Percentiles rank a stretch among this genome's conserved stretches.
phyloP scores from a whole-genome alignment of 1,140 invertebrate genomes.

The Halyomorpha halys region DNA sequence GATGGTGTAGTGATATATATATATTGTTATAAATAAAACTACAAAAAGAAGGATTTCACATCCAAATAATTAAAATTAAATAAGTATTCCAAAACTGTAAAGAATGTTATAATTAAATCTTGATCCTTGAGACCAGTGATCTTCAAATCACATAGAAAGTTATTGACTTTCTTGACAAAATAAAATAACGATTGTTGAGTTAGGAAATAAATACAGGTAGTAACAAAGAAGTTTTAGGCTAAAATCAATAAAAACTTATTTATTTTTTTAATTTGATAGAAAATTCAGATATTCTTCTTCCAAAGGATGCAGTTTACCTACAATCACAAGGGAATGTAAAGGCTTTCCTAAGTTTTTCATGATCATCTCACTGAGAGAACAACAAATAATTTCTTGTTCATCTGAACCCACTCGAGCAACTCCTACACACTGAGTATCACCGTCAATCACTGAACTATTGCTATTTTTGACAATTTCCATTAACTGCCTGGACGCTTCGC shows the following conservation, averaged over 20 bases:
- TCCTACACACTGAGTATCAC: constrained; percentile 62
- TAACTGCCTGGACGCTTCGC: constrained; percentile 74
- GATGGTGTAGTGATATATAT: too few species aligned
- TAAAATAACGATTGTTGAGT: too few species aligned
- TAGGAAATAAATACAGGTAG: too few species aligned
- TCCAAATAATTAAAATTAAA: too few species aligned
- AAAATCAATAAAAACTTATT: constrained; percentile 18
- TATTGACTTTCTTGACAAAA: too few species aligned
- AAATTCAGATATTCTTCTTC: constrained; percentile 73
- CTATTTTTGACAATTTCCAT: constrained; percentile 47
- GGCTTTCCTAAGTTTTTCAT: constrained; percentile 73
- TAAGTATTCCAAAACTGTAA: too few species aligned
- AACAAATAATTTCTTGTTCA: constrained; percentile 67
- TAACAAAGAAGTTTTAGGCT: neutral
- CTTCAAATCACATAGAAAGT: too few species aligned
- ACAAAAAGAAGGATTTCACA: too few species aligned
- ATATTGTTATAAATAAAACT: too few species aligned
- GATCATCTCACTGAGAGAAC: constrained; percentile 62
- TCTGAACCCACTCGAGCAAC: constrained; percentile 80
- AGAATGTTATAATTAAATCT: too few species aligned
- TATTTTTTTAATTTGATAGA: constrained; percentile 39
- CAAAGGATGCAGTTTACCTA: constrained; percentile 75
- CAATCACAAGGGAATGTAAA: constrained; percentile 87
- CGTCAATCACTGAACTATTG: constrained; percentile 40
- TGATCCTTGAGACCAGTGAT: too few species aligned